Base-by-base conservation (phyloP, 2,888 invertebrate genomes). In the Tortricodes alternella region DNA sequence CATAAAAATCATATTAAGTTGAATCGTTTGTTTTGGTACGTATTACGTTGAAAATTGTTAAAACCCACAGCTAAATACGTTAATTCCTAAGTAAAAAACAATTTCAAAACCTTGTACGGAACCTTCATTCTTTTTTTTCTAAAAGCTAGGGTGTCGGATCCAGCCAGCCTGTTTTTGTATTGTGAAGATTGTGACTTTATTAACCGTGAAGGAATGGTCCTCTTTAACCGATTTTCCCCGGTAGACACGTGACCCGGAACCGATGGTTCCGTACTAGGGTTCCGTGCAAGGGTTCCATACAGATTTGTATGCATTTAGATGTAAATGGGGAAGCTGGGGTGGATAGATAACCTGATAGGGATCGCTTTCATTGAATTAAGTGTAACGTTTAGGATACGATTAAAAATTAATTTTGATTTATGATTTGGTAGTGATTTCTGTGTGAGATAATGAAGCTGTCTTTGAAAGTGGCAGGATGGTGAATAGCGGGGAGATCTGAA, bases 161-260 rank as follows among this genome's bases (percentile, higher is more conserved):
- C 79, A 78, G 80, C 75, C 80, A 78, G 79, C 68, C 79, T 78
- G 79, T 78, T 77, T 76, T 73, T 55, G 78, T 85, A 87, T 89
- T 89, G 87, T 89, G 85, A 85, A 88, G 85, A 85, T 89, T 88
- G 89, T 88, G 80, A 78, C 83, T 86, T 88, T 90, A 89, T 89
- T 89, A 88, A 85, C 80, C 90, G 88, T 90, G 84, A 88, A 89
- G 75, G 80, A 78, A 81, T 81, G 80, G 78, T 85, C 27, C 85
- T 85, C 85, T 87, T 86, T 85, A 84, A 83, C 82, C 73, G 88
- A 92, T 93, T 92, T 90, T 92, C 83, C 84, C 82, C 90, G 92
- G 85, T 77, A 70, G 91, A 74, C 92, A 93, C 93, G 93, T 92
- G 93, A 92, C 92, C 85, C 87, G 89, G 86, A 89, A 89, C 89